A percentile compares a stretch with the other conserved stretches of the same genome.
These are phyloP conservation scores for Boleophthalmus pectinirostris DNA, from an alignment of 2,113 vertebrate species.

Conservation along the genomic window DNA sequence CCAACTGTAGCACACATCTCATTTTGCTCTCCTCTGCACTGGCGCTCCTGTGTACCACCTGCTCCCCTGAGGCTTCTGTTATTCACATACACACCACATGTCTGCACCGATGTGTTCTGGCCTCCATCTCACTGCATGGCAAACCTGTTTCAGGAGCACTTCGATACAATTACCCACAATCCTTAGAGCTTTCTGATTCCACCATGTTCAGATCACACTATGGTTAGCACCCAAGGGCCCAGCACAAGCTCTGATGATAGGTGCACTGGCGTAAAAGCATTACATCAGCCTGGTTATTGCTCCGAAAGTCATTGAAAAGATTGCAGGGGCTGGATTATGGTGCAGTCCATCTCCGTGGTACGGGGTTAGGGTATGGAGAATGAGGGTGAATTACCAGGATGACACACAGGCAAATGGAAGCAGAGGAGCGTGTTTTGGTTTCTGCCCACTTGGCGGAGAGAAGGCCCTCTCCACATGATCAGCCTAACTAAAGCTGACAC, in stretches of 20 bases:
- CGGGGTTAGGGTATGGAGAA: slow-evolving; percentile 19
- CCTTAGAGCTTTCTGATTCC: slow-evolving; percentile 19
- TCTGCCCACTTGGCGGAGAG: slow-evolving; percentile 16
- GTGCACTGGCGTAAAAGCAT: slow-evolving; percentile 6
- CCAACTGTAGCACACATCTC: not conserved
- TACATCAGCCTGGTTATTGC: slow-evolving; percentile 14
- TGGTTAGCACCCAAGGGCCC: not conserved
- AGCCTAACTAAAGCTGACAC: slow-evolving; percentile 35
- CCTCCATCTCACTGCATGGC: not conserved
- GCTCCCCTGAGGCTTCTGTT: slow-evolving; percentile 14
- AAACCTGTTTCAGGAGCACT: slow-evolving; percentile 18
- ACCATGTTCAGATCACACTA: slow-evolving; percentile 24
- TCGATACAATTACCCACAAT: slow-evolving; percentile 10
- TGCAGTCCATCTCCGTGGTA: not conserved
- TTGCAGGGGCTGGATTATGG: not conserved
- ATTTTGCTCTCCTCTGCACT: slow-evolving; percentile 1
- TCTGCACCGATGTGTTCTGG: slow-evolving; percentile 21
- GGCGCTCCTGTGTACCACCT: slow-evolving; percentile 8
- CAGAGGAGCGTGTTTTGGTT: slow-evolving; percentile 15
- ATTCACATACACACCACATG: slow-evolving; percentile 14
- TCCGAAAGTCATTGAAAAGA: not conserved
- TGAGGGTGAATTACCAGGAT: slow-evolving; percentile 16
- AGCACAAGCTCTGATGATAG: slow-evolving; percentile 9
- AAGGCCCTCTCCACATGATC: slow-evolving; percentile 11
- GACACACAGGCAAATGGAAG: slow-evolving; percentile 28